Base-by-base conservation (phyloP, 1,140 invertebrate species). In the Mercenaria mercenaria region DNA sequence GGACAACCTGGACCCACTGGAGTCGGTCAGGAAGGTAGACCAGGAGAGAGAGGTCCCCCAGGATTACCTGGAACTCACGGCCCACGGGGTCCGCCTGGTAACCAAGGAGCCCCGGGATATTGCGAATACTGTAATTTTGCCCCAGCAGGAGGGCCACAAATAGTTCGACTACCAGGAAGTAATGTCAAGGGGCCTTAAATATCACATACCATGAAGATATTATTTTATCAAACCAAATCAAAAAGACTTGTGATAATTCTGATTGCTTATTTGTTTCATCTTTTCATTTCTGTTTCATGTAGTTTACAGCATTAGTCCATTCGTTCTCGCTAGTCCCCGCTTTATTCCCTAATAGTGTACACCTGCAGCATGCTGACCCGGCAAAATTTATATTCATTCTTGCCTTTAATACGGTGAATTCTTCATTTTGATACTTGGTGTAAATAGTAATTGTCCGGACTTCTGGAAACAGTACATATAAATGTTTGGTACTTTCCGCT, bases 1-100 rank as follows among this genome's bases (percentile, higher is more conserved):
- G 95, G 95, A 69, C 92, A 92, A 34, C 69, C 89, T 69, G 95
- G 94, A 29, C 93, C 94, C 32, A 85, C 92, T 52, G 95, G 94
- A 15, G 89, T 92, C 15, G 90, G 92, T 23, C 89, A 92, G 11
- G 90, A 91, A 59, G 94, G 94, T 41, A 91, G 93, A n/a, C 83
- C 92, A 15, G 94, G 94, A 23, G 93, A 94, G 39, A 76, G 93
- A 74, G 94, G 94, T 13, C 82, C 93, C 18, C 90, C 93, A n/a
- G 95, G 94, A 56, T 72, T 83, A 15, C 90, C 92, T 6, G 95
- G 95, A 23, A 90, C 69, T n/a, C 92, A 93, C 50, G 95, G 95
- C 29, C 91, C 90, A 56, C 89, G 94, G 20, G 94, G 95, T 34
- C 74, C 90, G 18, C 91, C 91, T 32, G 94, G 95, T n/a, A 85